Evolutionary conservation across 2,888 invertebrate species (phyloP), one percentile per base, ranked within the genome.

Genomic region (Eupithecia abbreviata): DNA sequence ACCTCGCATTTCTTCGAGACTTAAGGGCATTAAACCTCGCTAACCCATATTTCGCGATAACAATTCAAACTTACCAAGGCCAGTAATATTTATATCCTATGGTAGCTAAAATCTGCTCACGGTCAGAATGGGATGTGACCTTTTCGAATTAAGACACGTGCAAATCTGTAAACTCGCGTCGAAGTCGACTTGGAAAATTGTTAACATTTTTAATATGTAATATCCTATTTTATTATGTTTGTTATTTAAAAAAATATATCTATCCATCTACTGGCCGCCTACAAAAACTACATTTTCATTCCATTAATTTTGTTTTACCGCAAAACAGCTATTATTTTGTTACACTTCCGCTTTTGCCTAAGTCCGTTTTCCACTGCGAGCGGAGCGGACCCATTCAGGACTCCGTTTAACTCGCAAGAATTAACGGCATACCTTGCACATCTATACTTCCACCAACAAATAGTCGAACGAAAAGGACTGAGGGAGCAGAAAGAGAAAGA

Each of bases 1-100:
- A 10, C 30, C 62, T 18, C 18, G 18, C 58, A 58, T 58, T 58
- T 18, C 10, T 62, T 62, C 10, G 30, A 18, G 30, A 62, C 10
- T 62, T 62, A 62, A 30, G 30, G 30, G 4, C 4, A n/a, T 18
- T 30, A 30, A 62, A 4, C 30, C 62, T 62, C 62, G 12, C 62
- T 66, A 41, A 66, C 41, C 66, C 42, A 66, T 66, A 66, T 66
- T 42, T 66, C 15, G 66, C 42, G 66, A 66, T 66, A 66, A 66
- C 66, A 66, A 15, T 66, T 42, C 42, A 42, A 42, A 66, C 42
- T 66, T 42, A 12, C n/a, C 41, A 66, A 66, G 42, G 42, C 66
- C 42, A 66, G 66, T 66, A 15, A 66, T 65, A 66, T 66, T 15
- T 66, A 2, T 62, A 10, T 10, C 62, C 10, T 10, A 4, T 62